These are phyloP conservation scores for Progne subis DNA, from an alignment of 2,113 vertebrate genomes.

Conservation along the genomic window DNA sequence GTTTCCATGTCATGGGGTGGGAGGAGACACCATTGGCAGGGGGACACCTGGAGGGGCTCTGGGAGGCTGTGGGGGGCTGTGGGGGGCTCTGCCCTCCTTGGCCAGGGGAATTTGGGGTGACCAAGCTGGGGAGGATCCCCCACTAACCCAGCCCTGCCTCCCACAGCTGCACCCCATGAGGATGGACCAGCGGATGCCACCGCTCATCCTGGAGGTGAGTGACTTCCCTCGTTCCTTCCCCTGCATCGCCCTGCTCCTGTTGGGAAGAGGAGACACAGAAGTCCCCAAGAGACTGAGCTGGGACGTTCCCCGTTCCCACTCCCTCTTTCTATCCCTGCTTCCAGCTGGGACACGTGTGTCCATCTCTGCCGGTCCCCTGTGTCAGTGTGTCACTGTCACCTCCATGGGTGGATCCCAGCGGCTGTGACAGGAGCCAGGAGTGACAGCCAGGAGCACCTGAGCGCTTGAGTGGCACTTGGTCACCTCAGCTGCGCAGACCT, in stretches of 20 bases:
- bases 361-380: background rate
- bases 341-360: background rate
- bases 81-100: background rate
- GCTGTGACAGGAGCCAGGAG: background rate
- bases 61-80: background rate
- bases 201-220: constrained; percentile 49
- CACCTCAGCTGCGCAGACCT: background rate
- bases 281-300: background rate
- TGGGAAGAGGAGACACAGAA: background rate
- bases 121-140: background rate
- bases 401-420: fast-evolving
- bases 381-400: background rate
- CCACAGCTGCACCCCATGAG: constrained; percentile 60
- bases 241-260: background rate
- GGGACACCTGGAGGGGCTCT: background rate
- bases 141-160: constrained; percentile 24
- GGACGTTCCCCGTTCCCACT: background rate
- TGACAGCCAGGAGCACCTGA: background rate
- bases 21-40: background rate
- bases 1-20: background rate
- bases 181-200: constrained; percentile 57
- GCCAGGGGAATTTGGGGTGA: background rate
- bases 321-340: fast-evolving
- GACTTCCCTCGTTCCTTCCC: background rate
- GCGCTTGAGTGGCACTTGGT: background rate